Percentiles rank a stretch among this genome's conserved stretches.
These are phyloP conservation scores for Drosophila koepferae DNA, from an alignment of 2,888 invertebrate genomes.

Conservation along the genomic window DNA sequence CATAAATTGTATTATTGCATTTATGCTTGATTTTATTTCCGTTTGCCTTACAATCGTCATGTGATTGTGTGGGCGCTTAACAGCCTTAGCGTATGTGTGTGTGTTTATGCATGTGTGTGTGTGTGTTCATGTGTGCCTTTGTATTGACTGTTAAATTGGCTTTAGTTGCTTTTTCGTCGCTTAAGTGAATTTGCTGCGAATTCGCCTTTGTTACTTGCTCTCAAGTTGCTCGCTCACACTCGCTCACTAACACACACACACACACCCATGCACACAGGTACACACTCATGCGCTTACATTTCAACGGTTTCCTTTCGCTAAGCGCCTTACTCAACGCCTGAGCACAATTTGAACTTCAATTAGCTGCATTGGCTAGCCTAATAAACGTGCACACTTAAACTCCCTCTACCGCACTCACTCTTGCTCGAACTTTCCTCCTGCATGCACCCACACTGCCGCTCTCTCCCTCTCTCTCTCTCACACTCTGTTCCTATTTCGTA, in stretches of 20 bases:
- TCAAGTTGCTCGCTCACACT: conserved; percentile 29
- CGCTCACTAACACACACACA: conserved; percentile 11
- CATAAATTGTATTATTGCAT: conserved; percentile 81
- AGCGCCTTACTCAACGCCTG: conserved; percentile 51
- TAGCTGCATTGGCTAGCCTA: conserved; percentile 70
- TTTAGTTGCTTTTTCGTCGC: conserved; percentile 64
- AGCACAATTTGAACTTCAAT: conserved; percentile 76
- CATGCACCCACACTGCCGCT: neutral
- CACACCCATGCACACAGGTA: neutral
- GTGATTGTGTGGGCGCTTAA: conserved; percentile 62
- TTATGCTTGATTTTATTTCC: conserved; percentile 81
- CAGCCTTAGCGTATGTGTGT: conserved; percentile 18
- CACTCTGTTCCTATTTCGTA: conserved; percentile 28
- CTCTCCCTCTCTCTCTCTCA: neutral
- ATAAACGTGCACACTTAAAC: conserved; percentile 57
- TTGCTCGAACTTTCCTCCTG: neutral
- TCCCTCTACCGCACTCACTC: conserved; percentile 26
- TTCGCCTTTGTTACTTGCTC: conserved; percentile 60
- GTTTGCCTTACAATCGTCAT: conserved; percentile 68
- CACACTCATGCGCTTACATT: conserved; percentile 50
- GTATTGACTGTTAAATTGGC: conserved; percentile 76
- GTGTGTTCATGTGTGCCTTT: conserved; percentile 31
- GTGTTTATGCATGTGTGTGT: conserved; percentile 10
- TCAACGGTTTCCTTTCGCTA: conserved; percentile 66
- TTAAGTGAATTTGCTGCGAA: conserved; percentile 69